Evolutionary conservation across 2,888 invertebrate species (phyloP).

Genomic region (Drosophila anomalipes): DNA sequence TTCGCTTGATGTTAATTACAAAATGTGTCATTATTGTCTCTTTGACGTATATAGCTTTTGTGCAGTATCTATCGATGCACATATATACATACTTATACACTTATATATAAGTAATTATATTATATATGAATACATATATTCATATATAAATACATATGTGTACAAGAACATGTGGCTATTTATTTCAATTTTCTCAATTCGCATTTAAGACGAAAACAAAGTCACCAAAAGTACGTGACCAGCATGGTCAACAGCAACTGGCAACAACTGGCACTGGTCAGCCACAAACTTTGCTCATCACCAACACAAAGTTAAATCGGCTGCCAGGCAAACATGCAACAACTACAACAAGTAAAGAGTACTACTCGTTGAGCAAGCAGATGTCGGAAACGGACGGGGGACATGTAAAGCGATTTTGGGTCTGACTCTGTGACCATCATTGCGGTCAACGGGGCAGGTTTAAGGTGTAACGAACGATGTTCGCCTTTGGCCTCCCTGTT

Average conservation of each 20-base stretch:
- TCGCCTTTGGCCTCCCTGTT: constrained; percentile 69
- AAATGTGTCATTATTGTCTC: constrained; percentile 6
- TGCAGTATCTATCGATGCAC: background rate
- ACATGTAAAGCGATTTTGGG: constrained; percentile 69
- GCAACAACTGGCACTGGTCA: constrained; percentile 62
- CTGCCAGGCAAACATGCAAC: constrained; percentile 19
- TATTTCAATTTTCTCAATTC: constrained; percentile 81
- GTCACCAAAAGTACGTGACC: constrained; percentile 76
- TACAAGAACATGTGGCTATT: constrained; percentile 56
- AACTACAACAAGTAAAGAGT: constrained; percentile 9
- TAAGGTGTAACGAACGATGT: constrained; percentile 77
- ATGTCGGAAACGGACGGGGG: constrained; percentile 1
- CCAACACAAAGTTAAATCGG: constrained; percentile 46
- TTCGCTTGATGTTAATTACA: background rate
- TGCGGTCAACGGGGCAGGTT: constrained; percentile 72
- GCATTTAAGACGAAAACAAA: constrained; percentile 79
- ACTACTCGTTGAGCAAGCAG: background rate
- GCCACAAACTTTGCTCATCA: constrained; percentile 77
- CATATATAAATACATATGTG: constrained; percentile 3
- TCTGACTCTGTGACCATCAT: constrained; percentile 73
- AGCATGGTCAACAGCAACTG: constrained; percentile 52
- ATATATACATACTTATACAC: background rate
- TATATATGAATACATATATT: background rate
- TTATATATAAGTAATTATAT: background rate
- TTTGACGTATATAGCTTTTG: background rate